A percentile compares a stretch with the other conserved stretches of the same genome.
These are phyloP conservation scores for Cremastinae sp. DNA, from an alignment of 2,888 invertebrate genomes.

Conservation along the genomic window DNA sequence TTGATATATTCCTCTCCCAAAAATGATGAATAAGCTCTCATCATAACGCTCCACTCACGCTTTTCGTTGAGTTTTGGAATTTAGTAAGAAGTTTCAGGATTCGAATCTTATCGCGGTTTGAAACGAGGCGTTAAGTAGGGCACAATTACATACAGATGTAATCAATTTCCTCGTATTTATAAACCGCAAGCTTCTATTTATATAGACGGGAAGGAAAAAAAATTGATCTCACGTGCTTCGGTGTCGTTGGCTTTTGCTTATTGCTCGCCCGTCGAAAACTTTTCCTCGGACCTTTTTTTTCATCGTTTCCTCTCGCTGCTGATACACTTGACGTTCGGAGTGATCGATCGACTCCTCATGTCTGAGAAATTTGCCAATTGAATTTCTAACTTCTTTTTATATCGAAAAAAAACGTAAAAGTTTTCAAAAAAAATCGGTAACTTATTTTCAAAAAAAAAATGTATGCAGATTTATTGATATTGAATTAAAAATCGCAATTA, in stretches of 20 bases:
- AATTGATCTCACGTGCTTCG: slow-evolving; percentile 29
- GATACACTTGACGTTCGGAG: slow-evolving; percentile 42
- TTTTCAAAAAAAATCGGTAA: too few relatives aligned
- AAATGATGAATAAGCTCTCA: too few relatives aligned
- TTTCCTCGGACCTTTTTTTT: slow-evolving; percentile 39
- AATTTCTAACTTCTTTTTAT: neutral
- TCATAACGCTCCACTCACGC: too few relatives aligned
- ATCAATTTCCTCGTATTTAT: neutral
- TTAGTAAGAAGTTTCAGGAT: too few relatives aligned
- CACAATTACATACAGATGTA: too few relatives aligned
- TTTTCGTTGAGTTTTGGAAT: too few relatives aligned
- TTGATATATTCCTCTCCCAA: too few relatives aligned
- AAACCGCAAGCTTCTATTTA: neutral
- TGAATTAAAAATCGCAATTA: too few relatives aligned
- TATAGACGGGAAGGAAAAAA: slow-evolving; percentile 29
- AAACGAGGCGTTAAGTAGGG: neutral
- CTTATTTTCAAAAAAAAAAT: too few relatives aligned
- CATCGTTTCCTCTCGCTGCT: too few relatives aligned
- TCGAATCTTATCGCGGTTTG: too few relatives aligned
- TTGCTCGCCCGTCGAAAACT: slow-evolving; percentile 40
- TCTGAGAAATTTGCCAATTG: slow-evolving; percentile 22
- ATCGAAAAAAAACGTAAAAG: neutral
- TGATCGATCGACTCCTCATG: slow-evolving; percentile 35
- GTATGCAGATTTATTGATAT: too few relatives aligned
- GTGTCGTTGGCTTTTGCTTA: slow-evolving; percentile 38